A percentile compares a stretch with the other conserved stretches of the same genome.
phyloP scores from a whole-genome alignment of 2,113 vertebrate genomes.

The Microtus oregoni region DNA sequence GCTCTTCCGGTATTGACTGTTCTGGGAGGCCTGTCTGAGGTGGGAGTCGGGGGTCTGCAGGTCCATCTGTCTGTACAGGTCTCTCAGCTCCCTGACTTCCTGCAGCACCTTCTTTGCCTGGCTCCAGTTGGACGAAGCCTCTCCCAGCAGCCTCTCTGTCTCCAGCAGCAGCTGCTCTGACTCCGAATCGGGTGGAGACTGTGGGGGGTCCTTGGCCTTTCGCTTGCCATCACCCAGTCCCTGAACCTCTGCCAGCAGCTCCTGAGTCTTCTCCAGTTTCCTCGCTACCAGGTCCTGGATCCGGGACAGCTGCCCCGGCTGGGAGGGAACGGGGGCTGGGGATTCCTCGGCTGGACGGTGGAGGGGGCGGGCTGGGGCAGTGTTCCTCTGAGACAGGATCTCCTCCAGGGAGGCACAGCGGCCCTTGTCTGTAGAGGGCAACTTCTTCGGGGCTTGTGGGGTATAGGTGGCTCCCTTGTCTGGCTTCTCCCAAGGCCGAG shows the following conservation, averaged over 20 bases:
- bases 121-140: conserved; percentile 91
- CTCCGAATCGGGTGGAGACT: conserved; percentile 77
- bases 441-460: conserved; percentile 88
- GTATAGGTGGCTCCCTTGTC: conserved; percentile 88
- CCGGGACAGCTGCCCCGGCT: conserved; percentile 82
- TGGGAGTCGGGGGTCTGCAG: conserved; percentile 85
- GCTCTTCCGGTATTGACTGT: conserved; percentile 89
- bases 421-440: conserved; percentile 87
- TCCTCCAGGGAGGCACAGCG: conserved; percentile 95
- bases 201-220: conserved; percentile 84
- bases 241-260: conserved; percentile 91
- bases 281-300: conserved; percentile 93
- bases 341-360: conserved; percentile 67
- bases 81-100: conserved; percentile 93
- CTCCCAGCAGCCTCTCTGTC: conserved; percentile 91
- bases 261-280: conserved; percentile 95
- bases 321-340: conserved; percentile 26
- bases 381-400: conserved; percentile 90
- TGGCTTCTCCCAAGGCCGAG: conserved; percentile 73
- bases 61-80: conserved; percentile 91
- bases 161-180: conserved; percentile 89
- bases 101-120: conserved; percentile 93
- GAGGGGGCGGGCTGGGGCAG: conserved; percentile 60
- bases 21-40: conserved; percentile 83
- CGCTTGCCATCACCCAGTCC: conserved; percentile 87